Evolutionary conservation across 2,888 invertebrate species (phyloP), one percentile per base, ranked within the genome.

Genomic region (Sylvicola cinctus): DNA sequence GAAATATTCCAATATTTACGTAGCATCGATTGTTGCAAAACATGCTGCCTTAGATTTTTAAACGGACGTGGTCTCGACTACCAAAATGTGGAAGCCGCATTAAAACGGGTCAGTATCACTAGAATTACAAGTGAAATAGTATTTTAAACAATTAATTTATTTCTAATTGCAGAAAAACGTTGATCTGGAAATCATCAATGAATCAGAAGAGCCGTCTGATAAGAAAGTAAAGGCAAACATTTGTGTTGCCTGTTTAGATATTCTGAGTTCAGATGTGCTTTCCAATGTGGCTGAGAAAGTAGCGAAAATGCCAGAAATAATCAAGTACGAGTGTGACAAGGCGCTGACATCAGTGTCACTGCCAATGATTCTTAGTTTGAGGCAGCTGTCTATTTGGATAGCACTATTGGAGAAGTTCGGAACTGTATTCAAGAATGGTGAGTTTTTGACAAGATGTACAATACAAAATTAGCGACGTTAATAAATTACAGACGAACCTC

Each of bases 211-310:
- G 17, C n/a, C n/a, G n/a, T n/a, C n/a, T n/a, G n/a, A n/a, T n/a
- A 70, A 69, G 47, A 60, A 58, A 39, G 45, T 51, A 5, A 68
- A 69, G 39, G 40, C 49, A 1, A 61, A 58, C 41, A 54, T 67
- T 1, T 87, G 87, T 45, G 52, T 66, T 1, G 65, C 69, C 33
- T 87, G 85, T 47, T 54, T 85, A 5, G 80, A 78, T 2, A 55
- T 84, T 5, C 63, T 85, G 34, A 72, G 78, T 45, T 60, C 65
- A 35, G 51, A 58, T 13, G 59, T 62, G 32, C 56, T 66, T 33
- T 51, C 61, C 3, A 55, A 62, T 39, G 60, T 68, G 6, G 16
- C 16, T 11, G 54, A 72, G 36, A 50, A 57, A n/a, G 53, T 72
- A 16, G 49, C 65, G 7, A 54, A 59, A 40, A 61, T 66, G 42